These are phyloP conservation scores for Chironomus riparius DNA, from an alignment of 2,888 invertebrate genomes.

Conservation along the genomic window DNA sequence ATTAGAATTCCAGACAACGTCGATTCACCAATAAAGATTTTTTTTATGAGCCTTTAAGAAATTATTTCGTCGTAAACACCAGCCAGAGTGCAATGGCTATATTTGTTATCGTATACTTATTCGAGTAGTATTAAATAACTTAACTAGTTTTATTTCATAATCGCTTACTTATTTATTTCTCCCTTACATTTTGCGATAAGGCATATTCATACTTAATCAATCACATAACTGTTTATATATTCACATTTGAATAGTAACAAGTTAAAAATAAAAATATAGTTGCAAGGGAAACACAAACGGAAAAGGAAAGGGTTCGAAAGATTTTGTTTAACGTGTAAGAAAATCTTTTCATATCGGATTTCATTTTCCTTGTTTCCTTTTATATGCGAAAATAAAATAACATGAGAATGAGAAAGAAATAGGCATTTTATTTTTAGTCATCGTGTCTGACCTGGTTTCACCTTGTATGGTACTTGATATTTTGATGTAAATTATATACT, in stretches of 20 bases:
- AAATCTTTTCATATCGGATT: neutral
- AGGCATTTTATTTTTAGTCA: neutral
- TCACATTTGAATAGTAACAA: neutral
- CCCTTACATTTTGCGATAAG: slow-evolving; percentile 5
- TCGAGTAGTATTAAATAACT: neutral
- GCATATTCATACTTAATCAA: slow-evolving; percentile 3
- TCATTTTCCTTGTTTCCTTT: neutral
- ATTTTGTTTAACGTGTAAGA: neutral
- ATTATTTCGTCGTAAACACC: neutral
- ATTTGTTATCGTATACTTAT: neutral
- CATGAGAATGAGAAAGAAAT: neutral
- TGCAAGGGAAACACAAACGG: too few relatives aligned
- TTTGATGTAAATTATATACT: neutral
- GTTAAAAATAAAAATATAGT: too few relatives aligned
- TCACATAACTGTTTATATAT: neutral
- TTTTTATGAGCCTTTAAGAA: neutral
- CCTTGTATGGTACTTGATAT: slow-evolving; percentile 1
- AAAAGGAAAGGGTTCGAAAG: too few relatives aligned
- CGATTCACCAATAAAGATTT: neutral
- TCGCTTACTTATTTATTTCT: neutral
- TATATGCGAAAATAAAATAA: neutral
- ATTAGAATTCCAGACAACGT: neutral
- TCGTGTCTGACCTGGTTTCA: slow-evolving; percentile 17
- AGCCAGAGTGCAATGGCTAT: neutral
- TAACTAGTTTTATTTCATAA: too few relatives aligned